Conservation (phyloP, 2,797 vertebrate genomes). For the Lepidocolaptes lacrymiger region DNA sequence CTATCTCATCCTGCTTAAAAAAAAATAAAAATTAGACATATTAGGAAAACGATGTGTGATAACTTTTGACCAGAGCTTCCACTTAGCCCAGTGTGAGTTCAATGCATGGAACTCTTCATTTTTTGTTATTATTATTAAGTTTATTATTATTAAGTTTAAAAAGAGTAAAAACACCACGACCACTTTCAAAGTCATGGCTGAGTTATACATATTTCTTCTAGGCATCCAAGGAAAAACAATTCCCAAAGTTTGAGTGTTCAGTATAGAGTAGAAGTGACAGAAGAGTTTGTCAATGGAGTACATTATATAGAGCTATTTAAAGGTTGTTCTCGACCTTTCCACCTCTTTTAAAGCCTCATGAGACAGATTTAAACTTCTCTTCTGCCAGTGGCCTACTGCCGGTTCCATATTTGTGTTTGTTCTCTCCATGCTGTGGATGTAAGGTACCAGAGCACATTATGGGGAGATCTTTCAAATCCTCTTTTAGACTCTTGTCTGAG, state of each 20-base stretch:
- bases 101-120: rapidly evolving
- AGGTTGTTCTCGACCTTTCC: constrained; percentile 21
- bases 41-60: background rate
- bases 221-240: background rate
- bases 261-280: background rate
- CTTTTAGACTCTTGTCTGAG: constrained; percentile 5
- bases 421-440: background rate
- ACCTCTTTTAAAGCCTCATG: constrained; percentile 18
- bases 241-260: background rate
- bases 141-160: background rate
- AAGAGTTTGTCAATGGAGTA: background rate
- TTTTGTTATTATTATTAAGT: background rate
- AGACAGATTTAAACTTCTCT: constrained; percentile 12
- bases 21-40: background rate
- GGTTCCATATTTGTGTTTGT: constrained; percentile 21
- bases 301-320: background rate
- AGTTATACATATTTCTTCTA: background rate
- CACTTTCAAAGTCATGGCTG: background rate
- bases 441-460: background rate
- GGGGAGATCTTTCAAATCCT: constrained; percentile 21
- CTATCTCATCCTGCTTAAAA: background rate
- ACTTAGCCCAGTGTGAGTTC: background rate
- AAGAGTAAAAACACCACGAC: background rate
- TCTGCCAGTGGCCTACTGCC: background rate
- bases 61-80: background rate